A percentile compares a stretch with the other conserved stretches of the same genome.
phyloP scores from a whole-genome alignment of 1,140 invertebrate species.

The Rhopalosiphum padi region DNA sequence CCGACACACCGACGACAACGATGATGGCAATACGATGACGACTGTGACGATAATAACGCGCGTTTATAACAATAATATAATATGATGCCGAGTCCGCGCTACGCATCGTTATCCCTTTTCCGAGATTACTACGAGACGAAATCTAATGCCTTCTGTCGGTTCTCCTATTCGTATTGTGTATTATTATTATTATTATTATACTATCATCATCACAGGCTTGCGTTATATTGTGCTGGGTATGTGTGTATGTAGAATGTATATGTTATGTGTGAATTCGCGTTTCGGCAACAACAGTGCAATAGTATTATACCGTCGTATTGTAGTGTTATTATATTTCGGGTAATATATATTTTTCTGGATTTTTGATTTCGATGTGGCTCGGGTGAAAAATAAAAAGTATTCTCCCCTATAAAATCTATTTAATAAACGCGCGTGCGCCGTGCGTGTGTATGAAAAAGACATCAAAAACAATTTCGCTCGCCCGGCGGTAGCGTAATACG shows the following conservation, averaged over 20 bases:
- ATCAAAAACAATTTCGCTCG: constrained; percentile 27
- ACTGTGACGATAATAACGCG: not conserved
- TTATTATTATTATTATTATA: not conserved
- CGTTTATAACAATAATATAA: constrained; percentile 5
- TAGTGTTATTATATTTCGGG: not conserved
- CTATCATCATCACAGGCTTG: not conserved
- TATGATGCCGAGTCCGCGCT: not conserved
- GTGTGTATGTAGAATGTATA: not conserved
- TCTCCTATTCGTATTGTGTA: not conserved
- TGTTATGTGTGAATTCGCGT: not conserved
- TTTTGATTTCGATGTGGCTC: not conserved
- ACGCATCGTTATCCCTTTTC: constrained; percentile 25
- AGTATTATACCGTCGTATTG: not conserved
- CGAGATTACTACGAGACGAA: not conserved
- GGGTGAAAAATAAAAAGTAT: not conserved
- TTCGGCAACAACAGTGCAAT: not conserved
- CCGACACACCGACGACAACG: not conserved
- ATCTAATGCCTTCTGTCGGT: not conserved
- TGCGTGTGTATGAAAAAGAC: not conserved
- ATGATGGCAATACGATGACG: not conserved
- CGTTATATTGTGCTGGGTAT: not conserved
- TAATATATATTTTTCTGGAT: not conserved
- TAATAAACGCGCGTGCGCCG: not conserved
- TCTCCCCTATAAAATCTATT: not conserved
- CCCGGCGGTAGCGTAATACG: not conserved